These are phyloP conservation scores for Chloroceryle inda DNA, from an alignment of 2,797 vertebrate species.

Conservation along the genomic window DNA sequence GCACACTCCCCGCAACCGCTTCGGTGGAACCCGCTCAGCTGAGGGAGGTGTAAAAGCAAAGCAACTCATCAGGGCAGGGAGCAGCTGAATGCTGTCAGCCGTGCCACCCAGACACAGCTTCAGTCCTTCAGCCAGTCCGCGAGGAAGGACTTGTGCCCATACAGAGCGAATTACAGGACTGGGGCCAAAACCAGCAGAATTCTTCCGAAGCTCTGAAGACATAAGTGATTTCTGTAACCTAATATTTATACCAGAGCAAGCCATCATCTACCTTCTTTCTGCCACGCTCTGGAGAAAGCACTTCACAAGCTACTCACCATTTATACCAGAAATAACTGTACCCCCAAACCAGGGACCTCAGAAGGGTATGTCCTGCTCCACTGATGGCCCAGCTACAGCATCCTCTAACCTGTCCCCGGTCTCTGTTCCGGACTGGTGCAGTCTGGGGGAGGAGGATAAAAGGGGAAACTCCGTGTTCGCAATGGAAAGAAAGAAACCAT, in stretches of 20 bases:
- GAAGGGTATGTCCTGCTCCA: rapidly evolving
- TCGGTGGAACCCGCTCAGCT: neutral
- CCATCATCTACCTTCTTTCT: conserved; percentile 5
- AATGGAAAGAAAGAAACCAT: conserved; percentile 50
- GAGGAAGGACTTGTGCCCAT: conserved; percentile 40
- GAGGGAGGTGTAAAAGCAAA: neutral
- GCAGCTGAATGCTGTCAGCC: conserved; percentile 19
- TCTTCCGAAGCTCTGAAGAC: conserved; percentile 3
- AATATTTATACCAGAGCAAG: conserved; percentile 27
- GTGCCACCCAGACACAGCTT: neutral
- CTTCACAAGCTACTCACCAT: neutral
- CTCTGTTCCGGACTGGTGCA: neutral
- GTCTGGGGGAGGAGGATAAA: neutral
- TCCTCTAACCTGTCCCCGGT: neutral
- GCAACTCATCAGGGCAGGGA: neutral
- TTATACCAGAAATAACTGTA: neutral
- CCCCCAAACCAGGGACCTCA: neutral
- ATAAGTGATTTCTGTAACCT: conserved; percentile 44
- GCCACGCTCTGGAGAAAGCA: neutral
- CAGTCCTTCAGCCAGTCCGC: neutral
- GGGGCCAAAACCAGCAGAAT: conserved; percentile 61
- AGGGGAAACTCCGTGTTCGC: neutral
- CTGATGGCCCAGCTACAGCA: neutral
- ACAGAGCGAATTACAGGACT: conserved; percentile 48
- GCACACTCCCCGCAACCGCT: neutral